Evolutionary conservation across 2,888 invertebrate species (phyloP).

Genomic region (Drosophila putrida): DNA sequence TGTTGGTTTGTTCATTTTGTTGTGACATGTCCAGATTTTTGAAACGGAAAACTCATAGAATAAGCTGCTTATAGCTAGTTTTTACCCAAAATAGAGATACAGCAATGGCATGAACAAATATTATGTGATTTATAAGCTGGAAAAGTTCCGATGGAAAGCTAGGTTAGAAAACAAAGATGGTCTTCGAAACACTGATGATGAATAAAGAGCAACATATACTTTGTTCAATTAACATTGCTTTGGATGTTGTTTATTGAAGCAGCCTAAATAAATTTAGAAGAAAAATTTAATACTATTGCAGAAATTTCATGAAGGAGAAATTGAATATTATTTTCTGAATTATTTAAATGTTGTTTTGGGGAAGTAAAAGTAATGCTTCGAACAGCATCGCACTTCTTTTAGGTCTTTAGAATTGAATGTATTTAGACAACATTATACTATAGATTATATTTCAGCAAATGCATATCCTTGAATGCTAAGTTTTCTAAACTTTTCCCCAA

Average conservation of each 20-base stretch:
- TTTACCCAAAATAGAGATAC: background rate
- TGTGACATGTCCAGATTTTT: conserved; percentile 17
- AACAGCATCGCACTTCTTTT: too few relatives aligned
- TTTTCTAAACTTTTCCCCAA: too few relatives aligned
- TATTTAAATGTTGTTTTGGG: too few relatives aligned
- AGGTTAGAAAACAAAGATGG: background rate
- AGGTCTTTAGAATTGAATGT: too few relatives aligned
- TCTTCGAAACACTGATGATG: background rate
- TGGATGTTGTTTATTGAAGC: background rate
- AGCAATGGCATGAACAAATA: conserved; percentile 4
- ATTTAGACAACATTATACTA: too few relatives aligned
- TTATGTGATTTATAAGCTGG: conserved; percentile 13
- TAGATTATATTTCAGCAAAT: too few relatives aligned
- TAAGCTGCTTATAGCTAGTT: conserved; percentile 12
- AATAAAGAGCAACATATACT: background rate
- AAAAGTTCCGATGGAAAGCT: conserved; percentile 8
- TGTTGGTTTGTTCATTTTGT: conserved; percentile 31
- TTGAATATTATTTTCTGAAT: too few relatives aligned
- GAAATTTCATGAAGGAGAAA: too few relatives aligned
- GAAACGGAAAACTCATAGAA: conserved; percentile 7
- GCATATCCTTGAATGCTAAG: too few relatives aligned
- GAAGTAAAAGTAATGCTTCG: too few relatives aligned
- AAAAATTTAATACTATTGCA: too few relatives aligned
- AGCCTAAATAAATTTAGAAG: background rate
- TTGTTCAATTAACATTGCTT: background rate